Evolutionary conservation across 2,797 vertebrate genomes (phyloP).

Genomic region (Strix occidentalis): DNA sequence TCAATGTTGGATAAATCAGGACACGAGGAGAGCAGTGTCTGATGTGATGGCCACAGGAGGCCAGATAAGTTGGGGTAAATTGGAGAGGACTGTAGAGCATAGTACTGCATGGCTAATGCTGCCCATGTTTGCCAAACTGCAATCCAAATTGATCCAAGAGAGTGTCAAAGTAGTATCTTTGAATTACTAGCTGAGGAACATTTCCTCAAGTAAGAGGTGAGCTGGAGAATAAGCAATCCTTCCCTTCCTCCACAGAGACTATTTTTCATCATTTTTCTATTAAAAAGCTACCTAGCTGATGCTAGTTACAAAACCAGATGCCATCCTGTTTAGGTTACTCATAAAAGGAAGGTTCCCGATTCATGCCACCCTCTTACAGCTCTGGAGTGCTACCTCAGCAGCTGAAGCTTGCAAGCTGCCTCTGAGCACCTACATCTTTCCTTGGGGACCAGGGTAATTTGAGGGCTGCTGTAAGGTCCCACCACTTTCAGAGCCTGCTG

Average conservation of each 20-base stretch:
- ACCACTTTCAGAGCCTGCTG: not conserved
- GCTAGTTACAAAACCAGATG: not conserved
- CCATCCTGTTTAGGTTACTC: not conserved
- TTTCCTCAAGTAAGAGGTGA: not conserved
- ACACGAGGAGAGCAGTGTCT: not conserved
- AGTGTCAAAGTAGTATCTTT: not conserved
- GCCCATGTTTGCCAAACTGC: not conserved
- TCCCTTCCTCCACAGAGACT: no score
- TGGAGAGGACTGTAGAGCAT: not conserved
- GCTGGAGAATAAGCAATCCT: not conserved
- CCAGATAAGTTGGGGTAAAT: not conserved
- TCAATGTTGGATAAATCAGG: not conserved
- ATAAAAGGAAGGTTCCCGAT: not conserved
- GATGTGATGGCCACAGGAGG: not conserved
- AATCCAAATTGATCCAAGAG: not conserved
- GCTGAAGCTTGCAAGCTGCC: not conserved
- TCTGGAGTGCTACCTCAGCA: not conserved
- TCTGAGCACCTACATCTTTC: not conserved
- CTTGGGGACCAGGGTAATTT: not conserved
- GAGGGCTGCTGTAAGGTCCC: not conserved
- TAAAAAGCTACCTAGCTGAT: not conserved
- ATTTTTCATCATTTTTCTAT: not conserved
- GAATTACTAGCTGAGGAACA: not conserved
- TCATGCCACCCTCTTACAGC: not conserved
- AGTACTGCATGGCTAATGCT: not conserved